Evolutionary conservation across 1,140 invertebrate genomes (phyloP).

Genomic region (Zaprionus lachaisei): DNA sequence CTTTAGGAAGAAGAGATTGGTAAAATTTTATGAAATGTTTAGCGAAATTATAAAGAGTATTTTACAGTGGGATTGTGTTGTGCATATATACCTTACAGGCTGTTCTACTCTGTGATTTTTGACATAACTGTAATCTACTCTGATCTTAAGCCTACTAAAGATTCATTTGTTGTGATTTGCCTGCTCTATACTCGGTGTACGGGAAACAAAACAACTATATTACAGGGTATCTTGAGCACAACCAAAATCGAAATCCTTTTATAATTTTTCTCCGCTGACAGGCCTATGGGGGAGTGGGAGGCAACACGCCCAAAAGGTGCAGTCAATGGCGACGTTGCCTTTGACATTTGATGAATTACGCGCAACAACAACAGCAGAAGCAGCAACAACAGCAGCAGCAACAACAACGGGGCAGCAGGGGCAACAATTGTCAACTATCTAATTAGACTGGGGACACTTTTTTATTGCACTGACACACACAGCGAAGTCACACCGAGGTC

Average conservation of each 20-base stretch:
- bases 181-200: background rate
- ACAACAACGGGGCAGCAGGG: conserved; percentile 31
- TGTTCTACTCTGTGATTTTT: too few species aligned
- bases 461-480: conserved; percentile 67
- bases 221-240: background rate
- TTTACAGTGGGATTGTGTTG: too few species aligned
- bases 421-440: conserved; percentile 67
- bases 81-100: too few species aligned
- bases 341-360: conserved; percentile 78
- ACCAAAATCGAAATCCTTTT: conserved; percentile 7
- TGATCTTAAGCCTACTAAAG: too few species aligned
- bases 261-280: conserved; percentile 6
- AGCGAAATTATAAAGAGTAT: too few species aligned
- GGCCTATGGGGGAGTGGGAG: conserved; percentile 17
- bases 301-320: conserved; percentile 69
- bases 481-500: conserved; percentile 3
- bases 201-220: too few species aligned
- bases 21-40: too few species aligned
- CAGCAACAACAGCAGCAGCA: conserved; percentile 17
- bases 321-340: conserved; percentile 65
- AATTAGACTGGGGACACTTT: conserved; percentile 76
- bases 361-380: conserved; percentile 24
- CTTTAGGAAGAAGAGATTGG: too few species aligned
- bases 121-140: too few species aligned
- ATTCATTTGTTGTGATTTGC: background rate